Percentiles rank a stretch among this genome's conserved stretches.
Conservation (phyloP, 2,888 invertebrate genomes). For the Luperina testacea region DNA sequence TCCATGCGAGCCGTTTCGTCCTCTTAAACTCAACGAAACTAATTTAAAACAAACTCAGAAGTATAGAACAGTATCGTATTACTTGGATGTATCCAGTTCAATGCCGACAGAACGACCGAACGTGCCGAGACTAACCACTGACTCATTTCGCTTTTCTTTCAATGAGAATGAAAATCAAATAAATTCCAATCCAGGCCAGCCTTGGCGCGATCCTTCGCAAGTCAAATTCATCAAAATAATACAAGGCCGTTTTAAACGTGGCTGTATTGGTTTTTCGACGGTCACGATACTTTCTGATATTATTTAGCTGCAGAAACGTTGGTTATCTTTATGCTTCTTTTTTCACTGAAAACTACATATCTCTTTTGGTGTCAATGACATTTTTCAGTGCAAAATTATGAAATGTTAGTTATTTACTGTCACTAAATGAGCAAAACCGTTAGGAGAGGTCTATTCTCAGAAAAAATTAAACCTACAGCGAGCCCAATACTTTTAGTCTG, state of each 20-base stretch:
- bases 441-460: not conserved
- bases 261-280: constrained; percentile 20
- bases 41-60: constrained; percentile 39
- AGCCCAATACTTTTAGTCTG: too few species aligned
- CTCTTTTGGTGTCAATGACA: not conserved
- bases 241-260: constrained; percentile 27
- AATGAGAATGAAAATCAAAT: constrained; percentile 59
- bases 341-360: not conserved
- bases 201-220: constrained; percentile 43
- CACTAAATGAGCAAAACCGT: not conserved
- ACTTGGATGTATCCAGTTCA: constrained; percentile 40
- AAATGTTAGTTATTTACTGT: not conserved
- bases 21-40: constrained; percentile 37
- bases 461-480: not conserved
- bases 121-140: constrained; percentile 56
- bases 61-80: constrained; percentile 29
- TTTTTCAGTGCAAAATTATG: not conserved
- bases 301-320: not conserved
- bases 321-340: not conserved
- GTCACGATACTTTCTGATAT: constrained; percentile 10
- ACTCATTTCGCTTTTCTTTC: constrained; percentile 49
- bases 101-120: constrained; percentile 40
- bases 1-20: constrained; percentile 26
- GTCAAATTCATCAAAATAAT: constrained; percentile 61
- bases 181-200: constrained; percentile 53